Conservation (phyloP, 2,888 invertebrate genomes). For the Pandemis cinnamomeana region DNA sequence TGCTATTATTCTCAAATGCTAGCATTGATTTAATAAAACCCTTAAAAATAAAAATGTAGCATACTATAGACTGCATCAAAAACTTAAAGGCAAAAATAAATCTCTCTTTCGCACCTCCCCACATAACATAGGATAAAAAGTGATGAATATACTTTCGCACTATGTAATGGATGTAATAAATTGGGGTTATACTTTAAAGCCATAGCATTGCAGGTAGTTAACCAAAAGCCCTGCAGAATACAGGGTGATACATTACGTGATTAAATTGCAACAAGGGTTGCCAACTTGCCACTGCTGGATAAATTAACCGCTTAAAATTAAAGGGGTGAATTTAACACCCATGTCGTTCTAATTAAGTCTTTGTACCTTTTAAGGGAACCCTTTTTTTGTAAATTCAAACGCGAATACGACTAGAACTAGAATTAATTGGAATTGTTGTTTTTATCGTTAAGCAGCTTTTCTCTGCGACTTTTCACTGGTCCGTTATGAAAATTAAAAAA, state of each 20-base stretch:
- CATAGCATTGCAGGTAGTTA: slow-evolving; percentile 61
- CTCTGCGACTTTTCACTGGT: no score
- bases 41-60: neutral
- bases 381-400: slow-evolving; percentile 28
- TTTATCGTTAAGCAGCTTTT: no score
- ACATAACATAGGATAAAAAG: slow-evolving; percentile 32
- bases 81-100: slow-evolving; percentile 12
- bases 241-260: slow-evolving; percentile 72
- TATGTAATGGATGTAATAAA: slow-evolving; percentile 39
- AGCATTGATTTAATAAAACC: no score
- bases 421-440: neutral
- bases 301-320: slow-evolving; percentile 38
- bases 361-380: slow-evolving; percentile 38
- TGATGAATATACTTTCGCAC: slow-evolving; percentile 33
- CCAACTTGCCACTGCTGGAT: slow-evolving; percentile 38
- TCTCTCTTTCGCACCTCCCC: slow-evolving; percentile 28
- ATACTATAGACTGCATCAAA: neutral
- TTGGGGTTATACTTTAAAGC: slow-evolving; percentile 38
- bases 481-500: no score
- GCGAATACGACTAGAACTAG: neutral
- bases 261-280: slow-evolving; percentile 69
- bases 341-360: slow-evolving; percentile 34
- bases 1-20: no score
- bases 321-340: slow-evolving; percentile 28
- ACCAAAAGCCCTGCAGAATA: slow-evolving; percentile 61